Conservation (phyloP, 2,797 vertebrate genomes). For the Hydrocynus forskahlii region DNA sequence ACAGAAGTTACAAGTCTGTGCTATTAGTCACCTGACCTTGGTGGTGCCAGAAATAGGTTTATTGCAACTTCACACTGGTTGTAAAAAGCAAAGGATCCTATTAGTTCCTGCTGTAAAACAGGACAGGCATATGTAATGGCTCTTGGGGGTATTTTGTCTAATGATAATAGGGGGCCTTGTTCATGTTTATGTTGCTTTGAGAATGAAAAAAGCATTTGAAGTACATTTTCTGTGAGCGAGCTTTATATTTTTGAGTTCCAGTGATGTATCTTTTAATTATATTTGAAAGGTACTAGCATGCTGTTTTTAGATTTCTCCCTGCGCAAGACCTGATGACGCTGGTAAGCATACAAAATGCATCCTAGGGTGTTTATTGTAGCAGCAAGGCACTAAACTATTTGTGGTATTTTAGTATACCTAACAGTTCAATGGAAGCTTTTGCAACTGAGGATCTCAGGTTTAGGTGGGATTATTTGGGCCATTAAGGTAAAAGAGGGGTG, state of each 20-base stretch:
- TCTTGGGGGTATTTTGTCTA: neutral
- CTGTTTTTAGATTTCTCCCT: neutral
- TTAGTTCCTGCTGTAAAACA: neutral
- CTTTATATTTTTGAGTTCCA: neutral
- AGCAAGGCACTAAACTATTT: constrained; percentile 7
- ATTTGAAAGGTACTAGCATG: neutral
- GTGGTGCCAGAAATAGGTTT: neutral
- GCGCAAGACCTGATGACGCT: neutral
- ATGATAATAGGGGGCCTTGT: neutral
- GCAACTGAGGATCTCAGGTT: neutral
- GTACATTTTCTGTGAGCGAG: neutral
- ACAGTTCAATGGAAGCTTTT: neutral
- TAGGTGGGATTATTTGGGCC: neutral
- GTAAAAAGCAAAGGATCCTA: neutral
- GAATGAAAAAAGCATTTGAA: neutral
- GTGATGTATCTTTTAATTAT: neutral
- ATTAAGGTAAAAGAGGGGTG: neutral
- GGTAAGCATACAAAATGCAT: neutral
- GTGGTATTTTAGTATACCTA: neutral
- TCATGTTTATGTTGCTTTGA: neutral
- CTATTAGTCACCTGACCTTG: neutral
- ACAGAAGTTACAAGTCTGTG: neutral
- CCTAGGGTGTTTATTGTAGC: constrained; percentile 2
- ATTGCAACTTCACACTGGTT: neutral
- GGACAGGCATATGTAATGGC: neutral